Conservation (phyloP, 2,113 vertebrate species). For the Climacteris rufus region DNA sequence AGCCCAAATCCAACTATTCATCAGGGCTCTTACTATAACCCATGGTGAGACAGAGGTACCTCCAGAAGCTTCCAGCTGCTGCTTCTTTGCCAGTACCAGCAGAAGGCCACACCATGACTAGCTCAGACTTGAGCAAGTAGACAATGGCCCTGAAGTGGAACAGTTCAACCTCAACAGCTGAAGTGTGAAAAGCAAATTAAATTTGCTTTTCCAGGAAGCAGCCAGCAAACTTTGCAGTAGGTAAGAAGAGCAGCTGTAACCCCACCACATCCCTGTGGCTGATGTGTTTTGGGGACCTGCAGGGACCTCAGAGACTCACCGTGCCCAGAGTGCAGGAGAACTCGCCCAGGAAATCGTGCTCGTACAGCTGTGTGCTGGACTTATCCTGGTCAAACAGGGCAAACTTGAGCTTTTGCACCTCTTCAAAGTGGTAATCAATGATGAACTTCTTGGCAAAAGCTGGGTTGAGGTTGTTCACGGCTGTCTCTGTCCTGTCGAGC, state of each 20-base stretch:
- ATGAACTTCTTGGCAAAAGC: slow-evolving; percentile 94
- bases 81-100: background rate
- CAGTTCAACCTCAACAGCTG: background rate
- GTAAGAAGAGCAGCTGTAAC: background rate
- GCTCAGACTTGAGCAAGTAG: background rate
- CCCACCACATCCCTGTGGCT: background rate
- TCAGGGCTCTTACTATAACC: background rate
- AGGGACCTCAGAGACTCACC: slow-evolving; percentile 66
- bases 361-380: slow-evolving; percentile 88
- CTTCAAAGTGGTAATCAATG: slow-evolving; percentile 94
- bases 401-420: slow-evolving; percentile 96
- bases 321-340: slow-evolving; percentile 90
- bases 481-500: slow-evolving; percentile 93
- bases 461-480: slow-evolving; percentile 93
- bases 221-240: background rate
- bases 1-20: background rate
- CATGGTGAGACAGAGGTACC: background rate
- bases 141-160: fast-evolving
- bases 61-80: background rate
- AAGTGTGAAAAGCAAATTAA: background rate
- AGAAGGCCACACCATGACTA: background rate
- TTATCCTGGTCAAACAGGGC: slow-evolving; percentile 97
- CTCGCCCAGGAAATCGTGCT: slow-evolving; percentile 96
- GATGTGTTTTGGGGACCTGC: background rate
- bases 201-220: background rate